These are phyloP conservation scores for Geotria australis DNA, from an alignment of 2,797 vertebrate genomes.

Conservation along the genomic window DNA sequence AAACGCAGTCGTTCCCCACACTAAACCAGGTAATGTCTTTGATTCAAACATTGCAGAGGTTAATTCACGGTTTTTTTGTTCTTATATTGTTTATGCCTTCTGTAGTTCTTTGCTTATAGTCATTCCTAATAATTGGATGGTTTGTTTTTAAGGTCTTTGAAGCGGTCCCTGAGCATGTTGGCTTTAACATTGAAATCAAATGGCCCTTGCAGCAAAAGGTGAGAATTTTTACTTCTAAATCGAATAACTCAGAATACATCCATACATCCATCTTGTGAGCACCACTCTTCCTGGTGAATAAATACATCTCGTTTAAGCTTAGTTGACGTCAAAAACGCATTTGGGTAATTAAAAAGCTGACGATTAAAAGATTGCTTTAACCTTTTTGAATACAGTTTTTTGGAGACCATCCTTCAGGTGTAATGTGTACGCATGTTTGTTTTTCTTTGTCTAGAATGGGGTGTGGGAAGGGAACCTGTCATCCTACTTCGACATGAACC, in stretches of 20 bases:
- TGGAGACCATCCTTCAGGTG: no score
- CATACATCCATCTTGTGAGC: not conserved
- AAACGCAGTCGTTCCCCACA: constrained; percentile 80
- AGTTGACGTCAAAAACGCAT: not conserved
- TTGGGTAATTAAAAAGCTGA: not conserved
- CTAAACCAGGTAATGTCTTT: constrained; percentile 35
- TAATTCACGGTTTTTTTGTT: no score
- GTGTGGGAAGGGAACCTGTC: constrained; percentile 73
- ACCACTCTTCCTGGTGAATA: no score
- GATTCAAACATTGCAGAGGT: no score
- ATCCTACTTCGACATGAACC: constrained; percentile 81
- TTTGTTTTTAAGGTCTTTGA: constrained; percentile 37
- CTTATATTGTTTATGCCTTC: no score
- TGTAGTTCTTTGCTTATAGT: not conserved
- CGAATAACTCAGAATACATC: not conserved
- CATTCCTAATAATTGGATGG: not conserved
- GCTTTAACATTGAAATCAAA: constrained; percentile 91
- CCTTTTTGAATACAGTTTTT: constrained; percentile 2
- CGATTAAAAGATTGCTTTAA: not conserved
- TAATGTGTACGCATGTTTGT: no score
- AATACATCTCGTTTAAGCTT: not conserved
- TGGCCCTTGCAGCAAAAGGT: constrained; percentile 83
- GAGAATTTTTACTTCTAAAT: constrained; percentile 2
- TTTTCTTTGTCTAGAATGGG: constrained; percentile 26
- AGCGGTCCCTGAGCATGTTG: constrained; percentile 44